Base-by-base conservation (phyloP, 2,797 vertebrate genomes). In the Champsocephalus esox region DNA sequence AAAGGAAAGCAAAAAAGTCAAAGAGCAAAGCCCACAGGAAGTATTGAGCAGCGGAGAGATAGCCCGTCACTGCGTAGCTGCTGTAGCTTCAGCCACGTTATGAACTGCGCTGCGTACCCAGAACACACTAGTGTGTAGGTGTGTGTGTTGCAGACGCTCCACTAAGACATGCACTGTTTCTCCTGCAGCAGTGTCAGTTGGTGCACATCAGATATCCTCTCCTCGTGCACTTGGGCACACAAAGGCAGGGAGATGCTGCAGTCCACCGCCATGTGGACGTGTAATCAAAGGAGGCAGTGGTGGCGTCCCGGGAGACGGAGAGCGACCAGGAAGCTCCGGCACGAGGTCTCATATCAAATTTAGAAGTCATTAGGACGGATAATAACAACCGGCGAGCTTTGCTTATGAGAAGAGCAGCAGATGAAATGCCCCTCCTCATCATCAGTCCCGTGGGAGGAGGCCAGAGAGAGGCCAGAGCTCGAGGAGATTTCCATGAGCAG, bases 331-430 rank as follows among this genome's bases (percentile, higher is more conserved):
- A 92, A 82, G 85, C 78, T 75, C 87, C 89, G 89, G 92, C 84
- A 72, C 88, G 84, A 82, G 87, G 89, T 83, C 86, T 92, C 91
- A 85, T 90, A 93, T 93, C 92, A 93, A 93, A 94, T 94, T 89
- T 92, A 92, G 90, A 87, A 89, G 90, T 93, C 89, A 93, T 94
- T 94, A 94, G 77, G 88, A 89, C 79, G 85, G 89, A 88, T 92
- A 94, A 94, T 92, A 93, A 91, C 91, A 89, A 92, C 89, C 80
- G 81, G 58, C 58, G 60, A 82, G 83, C 55, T 19, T 66, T 62
- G 84, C 80, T 82, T 69, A 67, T 67, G 83, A 88, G 75, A 84
- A 83, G 34, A 60, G 74, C 67, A 49, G 84, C 74, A 86, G 91
- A 90, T 86, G 81, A 92, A 88, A 91, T 76, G 87, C 82, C 77